A percentile compares a stretch with the other conserved stretches of the same genome.
Conservation (phyloP, 2,113 vertebrate species). For the Silurus meridionalis region DNA sequence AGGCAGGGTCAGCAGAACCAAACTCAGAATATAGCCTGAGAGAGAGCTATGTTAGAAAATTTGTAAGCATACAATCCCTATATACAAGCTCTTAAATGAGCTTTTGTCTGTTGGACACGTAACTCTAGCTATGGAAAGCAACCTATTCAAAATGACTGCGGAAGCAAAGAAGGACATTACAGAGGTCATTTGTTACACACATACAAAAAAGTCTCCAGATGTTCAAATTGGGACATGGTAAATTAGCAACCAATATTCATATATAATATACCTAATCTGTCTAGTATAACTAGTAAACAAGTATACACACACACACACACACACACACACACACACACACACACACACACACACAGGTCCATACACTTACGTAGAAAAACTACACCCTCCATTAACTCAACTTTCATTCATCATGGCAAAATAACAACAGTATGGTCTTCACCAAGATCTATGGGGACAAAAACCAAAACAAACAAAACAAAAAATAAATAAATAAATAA, state of each 20-base stretch:
- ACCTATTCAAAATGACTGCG: not conserved
- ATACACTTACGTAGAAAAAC: no score
- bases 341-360: no score
- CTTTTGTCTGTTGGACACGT: not conserved
- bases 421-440: no score
- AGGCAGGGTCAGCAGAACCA: constrained; percentile 93
- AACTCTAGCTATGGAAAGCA: not conserved
- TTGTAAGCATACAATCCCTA: constrained; percentile 19
- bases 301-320: no score
- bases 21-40: constrained; percentile 93
- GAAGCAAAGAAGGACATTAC: not conserved
- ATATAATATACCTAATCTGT: no score
- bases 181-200: not conserved
- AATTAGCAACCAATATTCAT: not conserved
- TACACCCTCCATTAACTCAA: no score
- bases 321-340: no score
- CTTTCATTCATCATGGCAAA: no score
- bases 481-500: no score
- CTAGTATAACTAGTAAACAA: not conserved
- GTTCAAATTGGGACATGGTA: not conserved
- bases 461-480: no score
- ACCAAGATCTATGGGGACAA: no score
- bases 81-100: constrained; percentile 1
- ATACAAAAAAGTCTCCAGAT: not conserved
- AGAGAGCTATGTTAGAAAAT: constrained; percentile 17